Base-by-base conservation (phyloP, 2,888 invertebrate genomes). In the Drosophila phalerata region DNA sequence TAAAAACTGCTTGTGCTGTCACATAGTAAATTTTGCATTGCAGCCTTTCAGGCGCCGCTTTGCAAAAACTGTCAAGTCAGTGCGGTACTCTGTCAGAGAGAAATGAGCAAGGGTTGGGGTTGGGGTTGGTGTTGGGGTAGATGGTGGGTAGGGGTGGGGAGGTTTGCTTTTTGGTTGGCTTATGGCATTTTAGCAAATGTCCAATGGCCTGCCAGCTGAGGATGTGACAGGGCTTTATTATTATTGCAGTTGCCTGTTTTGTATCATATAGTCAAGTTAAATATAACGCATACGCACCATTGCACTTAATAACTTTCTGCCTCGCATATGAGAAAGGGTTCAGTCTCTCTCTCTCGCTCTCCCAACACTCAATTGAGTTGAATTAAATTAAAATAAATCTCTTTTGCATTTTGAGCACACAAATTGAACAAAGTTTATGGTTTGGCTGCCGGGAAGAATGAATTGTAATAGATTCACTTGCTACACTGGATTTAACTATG, bases 271-370 rank as follows among this genome's bases (percentile, higher is more conserved):
- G 58, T 69, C 70, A 86, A 77, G 57, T 70, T 58, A 75, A 77
- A 79, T 76, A 84, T 84, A 75, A 73, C 79, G 57, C 64, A 86
- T 88, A 84, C 87, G 87, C 89, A 77, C 62, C 85, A 74, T 78
- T 80, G 77, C 75, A 73, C 78, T 71, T 79, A 73, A 84, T 77
- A 77, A 71, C 70, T 53, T 77, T 73, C 40, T 32, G 64, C 43
- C 42, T 47, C 37, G 42, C 53, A 57, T 47, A 32, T 40, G 32
- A 49, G 32, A 4, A 19, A 45, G 17, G 19, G 10, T 10, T 48
- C 47, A 5, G 15, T 28, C 47, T 17, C 15, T 11, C 6, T 6
- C 28, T 30, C 25, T 32, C 30, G 2, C 17, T 17, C 15, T 28
- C 13, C 13, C 51, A 30, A 42, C 65, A 75, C 55, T n/a, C 42